These are phyloP conservation scores for Rallus crepitans DNA, from an alignment of 2,797 vertebrate species.

Conservation along the genomic window DNA sequence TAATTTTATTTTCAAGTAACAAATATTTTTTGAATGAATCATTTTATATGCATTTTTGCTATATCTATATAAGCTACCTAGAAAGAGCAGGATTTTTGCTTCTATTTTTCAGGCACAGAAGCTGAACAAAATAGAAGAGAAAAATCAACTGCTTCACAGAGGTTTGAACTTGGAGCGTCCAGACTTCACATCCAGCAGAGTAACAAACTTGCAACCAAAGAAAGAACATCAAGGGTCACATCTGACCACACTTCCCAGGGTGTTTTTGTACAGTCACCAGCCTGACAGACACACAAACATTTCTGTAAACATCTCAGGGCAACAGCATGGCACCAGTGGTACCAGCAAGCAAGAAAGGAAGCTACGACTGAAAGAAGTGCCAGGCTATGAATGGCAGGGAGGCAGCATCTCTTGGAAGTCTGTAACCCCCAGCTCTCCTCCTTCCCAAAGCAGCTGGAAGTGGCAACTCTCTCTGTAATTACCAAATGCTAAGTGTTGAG, in stretches of 20 bases:
- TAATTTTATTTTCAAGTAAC: not conserved
- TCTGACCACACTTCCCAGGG: not conserved
- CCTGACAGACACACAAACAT: not conserved
- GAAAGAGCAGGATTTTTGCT: not conserved
- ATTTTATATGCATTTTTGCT: not conserved
- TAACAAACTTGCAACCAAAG: not conserved
- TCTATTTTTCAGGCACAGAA: not conserved
- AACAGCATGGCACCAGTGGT: not conserved
- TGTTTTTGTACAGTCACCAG: not conserved
- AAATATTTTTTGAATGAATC: not conserved
- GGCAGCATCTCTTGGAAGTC: not conserved
- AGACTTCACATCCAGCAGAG: not conserved
- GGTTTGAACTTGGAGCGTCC: not conserved
- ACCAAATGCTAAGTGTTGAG: not conserved
- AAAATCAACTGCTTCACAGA: not conserved
- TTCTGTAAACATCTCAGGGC: not conserved
- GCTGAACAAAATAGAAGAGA: not conserved
- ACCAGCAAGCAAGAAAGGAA: not conserved
- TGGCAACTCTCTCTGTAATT: too few relatives aligned
- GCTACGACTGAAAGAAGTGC: not conserved
- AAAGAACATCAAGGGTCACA: rapidly evolving
- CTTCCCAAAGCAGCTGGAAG: not conserved
- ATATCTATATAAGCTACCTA: not conserved
- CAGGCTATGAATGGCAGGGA: rapidly evolving
- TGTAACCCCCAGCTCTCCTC: not conserved